A percentile compares a stretch with the other conserved stretches of the same genome.
Evolutionary conservation across 2,888 invertebrate genomes (phyloP).

Genomic region (Plagiodera versicolora): DNA sequence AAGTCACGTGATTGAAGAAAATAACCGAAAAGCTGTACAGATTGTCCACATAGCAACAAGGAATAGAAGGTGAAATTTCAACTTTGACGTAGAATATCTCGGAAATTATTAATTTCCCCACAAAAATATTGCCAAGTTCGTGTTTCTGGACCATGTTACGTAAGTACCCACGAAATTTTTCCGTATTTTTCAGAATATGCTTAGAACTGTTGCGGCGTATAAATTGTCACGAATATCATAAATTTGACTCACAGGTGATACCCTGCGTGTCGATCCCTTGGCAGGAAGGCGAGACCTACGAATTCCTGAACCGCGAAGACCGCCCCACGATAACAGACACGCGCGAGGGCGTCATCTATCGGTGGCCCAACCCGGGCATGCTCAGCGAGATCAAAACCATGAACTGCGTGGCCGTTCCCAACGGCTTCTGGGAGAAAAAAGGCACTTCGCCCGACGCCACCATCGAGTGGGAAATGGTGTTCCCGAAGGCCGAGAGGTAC

Average conservation of each 20-base stretch:
- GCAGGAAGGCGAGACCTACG: slow-evolving; percentile 72
- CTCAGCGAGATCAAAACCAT: slow-evolving; percentile 67
- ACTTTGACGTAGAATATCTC: too few relatives aligned
- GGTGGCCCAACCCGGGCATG: slow-evolving; percentile 73
- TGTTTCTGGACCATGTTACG: too few relatives aligned
- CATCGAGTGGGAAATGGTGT: slow-evolving; percentile 78
- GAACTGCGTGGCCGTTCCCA: slow-evolving; percentile 72
- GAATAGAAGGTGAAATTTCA: too few relatives aligned
- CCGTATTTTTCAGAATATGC: too few relatives aligned
- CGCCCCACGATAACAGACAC: slow-evolving; percentile 54
- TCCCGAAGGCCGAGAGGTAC: slow-evolving; percentile 76
- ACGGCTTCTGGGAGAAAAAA: slow-evolving; percentile 68
- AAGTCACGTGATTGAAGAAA: too few relatives aligned
- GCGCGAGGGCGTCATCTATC: slow-evolving; percentile 54
- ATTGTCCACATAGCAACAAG: too few relatives aligned
- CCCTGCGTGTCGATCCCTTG: slow-evolving; percentile 71
- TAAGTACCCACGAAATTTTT: too few relatives aligned
- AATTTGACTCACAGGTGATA: slow-evolving; percentile 66
- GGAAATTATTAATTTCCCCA: too few relatives aligned
- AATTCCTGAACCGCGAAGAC: slow-evolving; percentile 64
- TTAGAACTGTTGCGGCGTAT: too few relatives aligned
- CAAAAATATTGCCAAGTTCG: too few relatives aligned
- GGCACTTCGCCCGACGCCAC: slow-evolving; percentile 52
- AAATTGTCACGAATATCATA: too few relatives aligned
- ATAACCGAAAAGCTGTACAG: too few relatives aligned